Percentiles rank a stretch among this genome's conserved stretches.
phyloP scores from a whole-genome alignment of 2,113 vertebrate genomes.

The Bos indicus region DNA sequence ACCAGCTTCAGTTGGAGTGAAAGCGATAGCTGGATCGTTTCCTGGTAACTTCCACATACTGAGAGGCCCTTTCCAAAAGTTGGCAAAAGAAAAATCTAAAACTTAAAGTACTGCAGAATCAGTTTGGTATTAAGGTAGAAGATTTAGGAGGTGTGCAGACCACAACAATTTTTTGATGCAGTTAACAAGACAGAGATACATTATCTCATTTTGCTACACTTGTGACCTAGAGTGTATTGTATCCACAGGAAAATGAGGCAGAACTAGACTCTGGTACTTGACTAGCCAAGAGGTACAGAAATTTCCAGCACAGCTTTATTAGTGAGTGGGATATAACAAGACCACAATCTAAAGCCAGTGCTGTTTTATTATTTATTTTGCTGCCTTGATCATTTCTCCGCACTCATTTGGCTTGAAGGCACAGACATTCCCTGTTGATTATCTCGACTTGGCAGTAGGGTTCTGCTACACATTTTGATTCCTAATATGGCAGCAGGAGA shows the following conservation, averaged over 20 bases:
- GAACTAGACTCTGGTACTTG: conserved; percentile 6
- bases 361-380: conserved; percentile 77
- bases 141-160: conserved; percentile 16
- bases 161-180: background rate
- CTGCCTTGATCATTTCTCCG: conserved; percentile 75
- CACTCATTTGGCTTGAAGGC: conserved; percentile 80
- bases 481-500: conserved; percentile 84
- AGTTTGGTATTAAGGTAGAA: conserved; percentile 3
- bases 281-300: conserved; percentile 42
- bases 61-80: background rate
- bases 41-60: background rate
- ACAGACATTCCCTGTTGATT: conserved; percentile 80
- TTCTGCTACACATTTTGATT: conserved; percentile 76
- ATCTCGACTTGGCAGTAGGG: conserved; percentile 67
- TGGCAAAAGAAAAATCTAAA: background rate
- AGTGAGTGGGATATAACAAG: conserved; percentile 47
- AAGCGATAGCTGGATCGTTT: background rate
- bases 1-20: conserved; percentile 5
- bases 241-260: conserved; percentile 31
- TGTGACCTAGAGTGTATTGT: conserved; percentile 42
- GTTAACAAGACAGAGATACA: conserved; percentile 18
- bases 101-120: background rate
- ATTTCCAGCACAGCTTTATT: conserved; percentile 53
- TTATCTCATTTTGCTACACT: background rate
- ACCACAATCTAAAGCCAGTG: conserved; percentile 51